Conservation (phyloP, 1,140 invertebrate genomes). For the Aplysia californica region DNA sequence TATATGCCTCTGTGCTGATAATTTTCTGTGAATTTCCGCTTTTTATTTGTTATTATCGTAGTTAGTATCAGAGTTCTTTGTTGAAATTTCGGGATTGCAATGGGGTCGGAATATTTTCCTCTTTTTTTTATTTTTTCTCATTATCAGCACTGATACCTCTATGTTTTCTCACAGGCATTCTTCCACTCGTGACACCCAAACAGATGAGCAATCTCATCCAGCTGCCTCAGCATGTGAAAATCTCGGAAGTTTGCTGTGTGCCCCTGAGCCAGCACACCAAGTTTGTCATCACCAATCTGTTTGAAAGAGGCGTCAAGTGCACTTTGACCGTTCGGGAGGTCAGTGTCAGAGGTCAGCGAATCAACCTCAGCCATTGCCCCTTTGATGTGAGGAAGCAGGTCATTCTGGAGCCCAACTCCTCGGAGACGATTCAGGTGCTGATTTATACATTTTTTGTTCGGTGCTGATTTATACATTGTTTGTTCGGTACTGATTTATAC, state of each 20-base stretch:
- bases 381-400: slow-evolving; percentile 3
- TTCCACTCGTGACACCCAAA: not conserved
- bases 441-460: no score
- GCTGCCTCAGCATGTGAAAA: not conserved
- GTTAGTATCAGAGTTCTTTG: no score
- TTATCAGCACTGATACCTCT: no score
- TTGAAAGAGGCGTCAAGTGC: not conserved
- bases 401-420: not conserved
- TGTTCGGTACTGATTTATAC: no score
- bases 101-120: no score
- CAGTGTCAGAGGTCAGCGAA: not conserved
- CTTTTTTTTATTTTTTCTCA: no score
- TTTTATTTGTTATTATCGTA: no score
- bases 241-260: slow-evolving; percentile 13
- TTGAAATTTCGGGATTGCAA: no score
- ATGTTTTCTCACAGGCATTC: not conserved
- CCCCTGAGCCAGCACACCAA: not conserved
- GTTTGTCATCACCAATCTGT: not conserved
- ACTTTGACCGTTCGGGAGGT: not conserved
- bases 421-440: not conserved
- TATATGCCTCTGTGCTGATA: no score
- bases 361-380: not conserved
- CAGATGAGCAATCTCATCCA: not conserved
- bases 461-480: no score
- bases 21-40: no score